Evolutionary conservation across 2,797 vertebrate genomes (phyloP), one percentile per base, ranked within the genome.

Genomic region (Molossus alvarezi): DNA sequence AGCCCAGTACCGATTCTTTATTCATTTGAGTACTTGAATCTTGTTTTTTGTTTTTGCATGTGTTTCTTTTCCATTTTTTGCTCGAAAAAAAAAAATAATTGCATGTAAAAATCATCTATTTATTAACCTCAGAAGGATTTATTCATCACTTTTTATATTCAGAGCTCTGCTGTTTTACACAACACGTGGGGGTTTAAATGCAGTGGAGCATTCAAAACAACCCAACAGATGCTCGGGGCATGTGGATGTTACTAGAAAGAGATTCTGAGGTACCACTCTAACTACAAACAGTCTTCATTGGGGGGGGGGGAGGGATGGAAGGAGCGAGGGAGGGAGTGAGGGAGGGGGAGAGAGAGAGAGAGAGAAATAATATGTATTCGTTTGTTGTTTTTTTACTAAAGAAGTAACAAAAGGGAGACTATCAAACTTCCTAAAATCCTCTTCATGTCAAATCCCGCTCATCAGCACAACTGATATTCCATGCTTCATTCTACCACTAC

Each of bases 121-220:
- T 18, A 93, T 91, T 73, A 73, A 45, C 81, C 79, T 93, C 5
- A 73, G 37, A 91, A 72, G 4, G 53, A 62, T 90, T 89, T 86
- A 65, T 91, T 91, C 12, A 91, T 14, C 23, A 37, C 37, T 87
- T 88, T 37, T 81, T 72, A 17, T 57, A 13, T 65, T 69, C 53
- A 85, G 18, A 84, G 13, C 9, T 62, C 18, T 71, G 33, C 77
- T 58, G 51, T 23, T 75, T 77, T 95, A 80, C 18, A 62, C 14
- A 85, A 57, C 53, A n/a, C 55, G 21, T 0, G 1, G 37, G 33
- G 51, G 69, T 67, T 69, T 77, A 27, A 89, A 80, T 55, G 5
- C 21, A 27, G 10, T 25, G 6, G 12, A 62, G 6, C 25, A 53
- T 60, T 27, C 23, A 45, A 87, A 88, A 84, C 29, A 58, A 62